A percentile compares a stretch with the other conserved stretches of the same genome.
Evolutionary conservation across 2,113 vertebrate genomes (phyloP).

Genomic region (Elaphurus davidianus): DNA sequence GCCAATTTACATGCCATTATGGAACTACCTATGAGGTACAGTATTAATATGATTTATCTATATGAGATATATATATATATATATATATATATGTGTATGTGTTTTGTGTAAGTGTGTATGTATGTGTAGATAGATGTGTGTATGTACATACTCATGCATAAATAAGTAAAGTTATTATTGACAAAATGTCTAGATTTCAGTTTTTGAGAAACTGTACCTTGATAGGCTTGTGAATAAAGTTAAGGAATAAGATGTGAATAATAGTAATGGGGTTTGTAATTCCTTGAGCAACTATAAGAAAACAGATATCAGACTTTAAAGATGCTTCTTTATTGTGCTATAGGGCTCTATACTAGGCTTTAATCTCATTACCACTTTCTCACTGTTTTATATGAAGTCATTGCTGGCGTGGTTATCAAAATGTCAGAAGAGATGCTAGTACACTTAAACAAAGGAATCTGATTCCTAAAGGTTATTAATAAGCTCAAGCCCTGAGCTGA

Average conservation of each 20-base stretch:
- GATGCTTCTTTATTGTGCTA: not conserved
- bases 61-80: not conserved
- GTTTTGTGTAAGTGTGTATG: not conserved
- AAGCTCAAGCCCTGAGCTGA: not conserved
- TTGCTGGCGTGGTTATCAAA: not conserved
- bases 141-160: not conserved
- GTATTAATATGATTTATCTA: not conserved
- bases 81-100: not conserved
- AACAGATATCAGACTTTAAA: not conserved
- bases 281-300: not conserved
- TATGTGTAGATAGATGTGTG: not conserved
- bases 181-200: not conserved
- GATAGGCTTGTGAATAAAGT: not conserved
- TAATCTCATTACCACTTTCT: not conserved
- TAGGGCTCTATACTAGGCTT: not conserved
- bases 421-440: not conserved
- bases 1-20: conserved; percentile 98
- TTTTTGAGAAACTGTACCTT: conserved; percentile 9
- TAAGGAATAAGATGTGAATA: not conserved
- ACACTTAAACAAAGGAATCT: not conserved
- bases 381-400: not conserved
- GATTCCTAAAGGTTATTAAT: not conserved
- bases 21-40: conserved; percentile 98
- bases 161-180: not conserved
- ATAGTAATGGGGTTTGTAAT: not conserved